Conservation (phyloP, 2,113 vertebrate genomes). For the Muntiacus muntjak region DNA sequence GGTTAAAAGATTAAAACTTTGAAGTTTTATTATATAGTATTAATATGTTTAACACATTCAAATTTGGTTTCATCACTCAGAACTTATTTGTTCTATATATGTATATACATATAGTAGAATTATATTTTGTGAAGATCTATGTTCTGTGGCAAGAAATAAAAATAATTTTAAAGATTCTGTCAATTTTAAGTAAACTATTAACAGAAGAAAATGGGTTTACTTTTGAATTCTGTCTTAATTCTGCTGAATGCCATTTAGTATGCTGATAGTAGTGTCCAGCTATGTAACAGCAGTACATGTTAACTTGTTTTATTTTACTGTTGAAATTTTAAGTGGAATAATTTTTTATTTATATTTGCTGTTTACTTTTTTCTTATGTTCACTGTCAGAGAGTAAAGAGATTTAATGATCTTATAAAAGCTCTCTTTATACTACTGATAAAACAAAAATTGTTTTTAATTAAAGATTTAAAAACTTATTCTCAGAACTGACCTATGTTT, state of each 20-base stretch:
- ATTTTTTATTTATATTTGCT: slow-evolving; percentile 5
- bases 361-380: slow-evolving; percentile 31
- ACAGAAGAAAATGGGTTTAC: background rate
- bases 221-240: slow-evolving; percentile 1
- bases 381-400: background rate
- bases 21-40: background rate
- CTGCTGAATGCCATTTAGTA: background rate
- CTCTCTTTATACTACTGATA: background rate
- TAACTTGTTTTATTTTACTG: slow-evolving; percentile 24
- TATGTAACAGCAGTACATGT: background rate
- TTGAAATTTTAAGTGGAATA: slow-evolving; percentile 27
- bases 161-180: background rate
- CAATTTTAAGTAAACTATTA: background rate
- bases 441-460: background rate
- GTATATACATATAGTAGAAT: background rate
- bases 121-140: slow-evolving; percentile 7
- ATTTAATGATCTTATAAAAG: background rate
- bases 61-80: background rate
- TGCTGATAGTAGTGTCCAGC: background rate
- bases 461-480: background rate
- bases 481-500: background rate
- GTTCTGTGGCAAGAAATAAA: background rate
- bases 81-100: background rate
- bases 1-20: background rate
- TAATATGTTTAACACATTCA: slow-evolving; percentile 11